phyloP scores from a whole-genome alignment of 2,797 vertebrate species.

The Sandelia bainsii region DNA sequence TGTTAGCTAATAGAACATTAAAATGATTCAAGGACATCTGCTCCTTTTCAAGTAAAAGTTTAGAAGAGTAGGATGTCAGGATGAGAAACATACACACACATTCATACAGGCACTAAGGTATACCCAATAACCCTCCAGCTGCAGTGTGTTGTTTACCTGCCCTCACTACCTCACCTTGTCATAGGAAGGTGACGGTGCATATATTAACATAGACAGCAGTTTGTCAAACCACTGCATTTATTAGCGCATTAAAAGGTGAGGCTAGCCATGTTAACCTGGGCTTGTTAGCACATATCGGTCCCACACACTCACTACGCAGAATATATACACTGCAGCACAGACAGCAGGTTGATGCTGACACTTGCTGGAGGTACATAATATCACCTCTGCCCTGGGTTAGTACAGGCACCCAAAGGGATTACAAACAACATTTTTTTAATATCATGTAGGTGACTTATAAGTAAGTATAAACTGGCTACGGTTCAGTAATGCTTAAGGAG shows the following conservation, averaged over 20 bases:
- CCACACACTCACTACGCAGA: conserved; percentile 56
- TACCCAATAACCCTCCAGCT: conserved; percentile 61
- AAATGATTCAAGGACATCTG: conserved; percentile 74
- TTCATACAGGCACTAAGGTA: conserved; percentile 20
- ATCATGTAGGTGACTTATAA: conserved; percentile 3
- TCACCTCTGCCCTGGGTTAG: conserved; percentile 25
- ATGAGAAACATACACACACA: conserved; percentile 56
- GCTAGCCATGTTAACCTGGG: conserved; percentile 81
- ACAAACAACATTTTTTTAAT: conserved; percentile 32
- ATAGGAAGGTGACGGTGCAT: conserved; percentile 89
- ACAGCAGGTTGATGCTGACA: conserved; percentile 58
- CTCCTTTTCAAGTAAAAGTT: conserved; percentile 77
- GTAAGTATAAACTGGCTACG: conserved; percentile 2
- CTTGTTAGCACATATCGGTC: conserved; percentile 88
- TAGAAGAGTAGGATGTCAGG: conserved; percentile 61
- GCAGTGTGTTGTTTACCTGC: conserved; percentile 79
- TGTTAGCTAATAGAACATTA: conserved; percentile 62
- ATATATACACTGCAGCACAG: conserved; percentile 56
- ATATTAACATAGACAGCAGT: conserved; percentile 90
- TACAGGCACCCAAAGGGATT: conserved; percentile 14
- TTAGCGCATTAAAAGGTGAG: conserved; percentile 88
- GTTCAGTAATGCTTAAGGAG: conserved; percentile 6
- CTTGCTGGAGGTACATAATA: conserved; percentile 38
- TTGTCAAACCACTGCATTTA: conserved; percentile 92
- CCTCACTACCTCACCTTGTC: conserved; percentile 79